phyloP scores from a whole-genome alignment of 30 jellyfish, hydroid and myxozoan genomes.

The Catostylus mosaicus region DNA sequence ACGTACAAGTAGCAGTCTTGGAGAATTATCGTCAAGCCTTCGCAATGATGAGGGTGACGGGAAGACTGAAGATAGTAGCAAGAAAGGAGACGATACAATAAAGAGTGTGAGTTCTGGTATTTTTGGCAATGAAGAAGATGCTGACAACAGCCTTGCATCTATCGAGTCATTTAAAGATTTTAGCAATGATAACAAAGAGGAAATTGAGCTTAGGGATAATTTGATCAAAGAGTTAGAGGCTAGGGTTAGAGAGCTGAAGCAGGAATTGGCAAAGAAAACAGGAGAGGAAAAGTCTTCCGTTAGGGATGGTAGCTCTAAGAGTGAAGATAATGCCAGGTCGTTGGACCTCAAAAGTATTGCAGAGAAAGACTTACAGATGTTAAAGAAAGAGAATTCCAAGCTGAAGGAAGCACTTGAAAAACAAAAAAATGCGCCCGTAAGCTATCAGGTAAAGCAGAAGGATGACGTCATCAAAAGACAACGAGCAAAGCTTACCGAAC shows the following conservation, averaged over 20 bases:
- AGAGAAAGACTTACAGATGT: constrained; percentile 1
- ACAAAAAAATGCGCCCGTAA: constrained; percentile 40
- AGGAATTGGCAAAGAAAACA: constrained; percentile 23
- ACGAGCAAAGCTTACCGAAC: constrained; percentile 24
- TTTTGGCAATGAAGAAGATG: constrained; percentile 26
- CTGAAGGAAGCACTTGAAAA: constrained; percentile 17
- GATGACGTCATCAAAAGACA: constrained; percentile 6
- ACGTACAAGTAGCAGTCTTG: constrained; percentile 11
- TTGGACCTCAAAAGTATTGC: constrained; percentile 15
- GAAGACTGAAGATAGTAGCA: constrained; percentile 6
- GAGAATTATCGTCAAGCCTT: constrained; percentile 6
- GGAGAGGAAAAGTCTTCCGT: constrained; percentile 27
- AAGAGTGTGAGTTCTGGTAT: constrained; percentile 28
- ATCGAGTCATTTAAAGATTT: constrained; percentile 29
- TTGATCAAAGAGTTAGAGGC: constrained; percentile 71
- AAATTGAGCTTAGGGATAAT: constrained; percentile 60
- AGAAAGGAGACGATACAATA: constrained; percentile 44
- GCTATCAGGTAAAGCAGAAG: constrained; percentile 19
- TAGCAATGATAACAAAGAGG: constrained; percentile 29
- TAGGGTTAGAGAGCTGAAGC: constrained; percentile 48
- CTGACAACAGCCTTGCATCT: constrained; percentile 42
- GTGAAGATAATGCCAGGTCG: not conserved
- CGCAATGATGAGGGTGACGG: not conserved
- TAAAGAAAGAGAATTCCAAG: constrained; percentile 13
- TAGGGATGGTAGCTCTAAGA: constrained; percentile 28